Base-by-base conservation (phyloP, 1,140 invertebrate species). In the Dinoponera quadriceps region DNA sequence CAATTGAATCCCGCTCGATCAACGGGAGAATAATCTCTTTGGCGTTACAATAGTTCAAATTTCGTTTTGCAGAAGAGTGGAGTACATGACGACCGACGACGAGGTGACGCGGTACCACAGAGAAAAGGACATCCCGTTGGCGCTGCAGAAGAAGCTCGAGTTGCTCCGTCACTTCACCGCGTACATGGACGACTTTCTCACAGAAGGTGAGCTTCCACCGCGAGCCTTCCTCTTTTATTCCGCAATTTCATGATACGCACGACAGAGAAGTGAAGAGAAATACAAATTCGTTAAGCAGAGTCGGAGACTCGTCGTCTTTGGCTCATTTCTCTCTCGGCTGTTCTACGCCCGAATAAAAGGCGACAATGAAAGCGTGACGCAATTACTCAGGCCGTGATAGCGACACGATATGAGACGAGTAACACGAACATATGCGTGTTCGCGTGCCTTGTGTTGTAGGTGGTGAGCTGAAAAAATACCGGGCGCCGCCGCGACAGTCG, bases 171-270 rank as follows among this genome's bases (percentile, higher is more conserved):
- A 99, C 94, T 99, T 99, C 94, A 96, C 97, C 74, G 96, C 98
- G 89, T 99, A 99, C 92, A 99, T 99, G 99, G 97, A 97, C 89
- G 98, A 99, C 91, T 98, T 99, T 95, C 94, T 99, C 74, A 96
- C 99, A 65, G 99, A 99, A 95, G 95, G 96, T 93, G 95, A 82
- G 71, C 48, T 0, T 22, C 9, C 38, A 44, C 38, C 7, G 38
- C 7, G 38, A 44, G 2, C 9, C 18, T 60, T 20, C 7, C 11
- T 62, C 29, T 9, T 25, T 20, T 20, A 27, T 14, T 11, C 14
- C 20, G 0, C 3, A 60, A 9, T 22, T 60, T 2, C n/a, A n/a
- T n/a, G n/a, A n/a, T n/a, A n/a, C n/a, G n/a, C n/a, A n/a, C n/a
- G n/a, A n/a, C n/a, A n/a, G n/a, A n/a, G n/a, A n/a, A n/a, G n/a